Evolutionary conservation across 1,140 invertebrate genomes (phyloP).

Genomic region (Campoletis sonorensis): DNA sequence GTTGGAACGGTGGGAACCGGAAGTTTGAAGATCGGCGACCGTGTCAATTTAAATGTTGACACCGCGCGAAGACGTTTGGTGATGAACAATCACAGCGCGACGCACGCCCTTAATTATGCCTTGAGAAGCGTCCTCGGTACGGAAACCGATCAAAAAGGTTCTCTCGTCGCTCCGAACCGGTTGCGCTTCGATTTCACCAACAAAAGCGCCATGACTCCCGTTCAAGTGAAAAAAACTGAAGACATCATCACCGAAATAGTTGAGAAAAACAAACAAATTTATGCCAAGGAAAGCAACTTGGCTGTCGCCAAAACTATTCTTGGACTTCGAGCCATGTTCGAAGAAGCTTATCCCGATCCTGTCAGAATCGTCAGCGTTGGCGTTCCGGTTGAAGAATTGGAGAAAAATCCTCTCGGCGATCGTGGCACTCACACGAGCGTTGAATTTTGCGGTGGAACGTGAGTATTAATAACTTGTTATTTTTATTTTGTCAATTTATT

Average conservation of each 20-base stretch:
- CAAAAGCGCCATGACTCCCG: conserved; percentile 92
- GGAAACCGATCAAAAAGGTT: conserved; percentile 97
- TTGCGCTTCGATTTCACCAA: conserved; percentile 98
- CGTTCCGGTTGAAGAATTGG: conserved; percentile 92
- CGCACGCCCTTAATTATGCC: conserved; percentile 97
- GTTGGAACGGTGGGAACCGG: conserved; percentile 91
- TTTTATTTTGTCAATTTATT: no score
- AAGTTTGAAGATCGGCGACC: conserved; percentile 90
- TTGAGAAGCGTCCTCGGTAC: conserved; percentile 91
- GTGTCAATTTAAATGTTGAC: conserved; percentile 90
- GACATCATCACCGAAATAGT: conserved; percentile 87
- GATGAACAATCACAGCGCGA: conserved; percentile 99
- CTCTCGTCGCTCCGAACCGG: conserved; percentile 97
- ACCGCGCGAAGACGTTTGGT: conserved; percentile 87
- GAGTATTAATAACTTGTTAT: conserved; percentile 66
- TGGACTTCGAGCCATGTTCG: conserved; percentile 98
- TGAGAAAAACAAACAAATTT: conserved; percentile 87
- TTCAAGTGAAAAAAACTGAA: conserved; percentile 93
- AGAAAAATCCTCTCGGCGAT: conserved; percentile 88
- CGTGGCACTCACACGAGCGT: conserved; percentile 92
- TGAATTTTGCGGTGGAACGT: conserved; percentile 99
- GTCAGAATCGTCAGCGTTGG: conserved; percentile 98
- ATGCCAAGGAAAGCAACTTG: conserved; percentile 92
- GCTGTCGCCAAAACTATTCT: conserved; percentile 93
- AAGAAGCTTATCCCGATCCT: conserved; percentile 99